Evolutionary conservation across 92 coral and sea anemone genomes (phyloP), one percentile per base, ranked within the genome.

Genomic region (Desmophyllum pertusum): DNA sequence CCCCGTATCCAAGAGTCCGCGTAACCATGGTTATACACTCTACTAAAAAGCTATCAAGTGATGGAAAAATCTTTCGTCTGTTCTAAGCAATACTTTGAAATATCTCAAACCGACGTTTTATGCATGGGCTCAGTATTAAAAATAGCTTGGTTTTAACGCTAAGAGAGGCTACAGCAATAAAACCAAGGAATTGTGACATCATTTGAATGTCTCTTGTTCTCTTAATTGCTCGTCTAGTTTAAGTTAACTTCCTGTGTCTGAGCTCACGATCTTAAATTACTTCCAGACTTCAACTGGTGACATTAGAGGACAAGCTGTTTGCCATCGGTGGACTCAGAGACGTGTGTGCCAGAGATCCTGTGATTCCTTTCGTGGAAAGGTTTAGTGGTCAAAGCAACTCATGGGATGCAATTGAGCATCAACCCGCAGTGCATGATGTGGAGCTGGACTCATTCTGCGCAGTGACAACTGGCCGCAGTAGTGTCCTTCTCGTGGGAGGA

Each of bases 321-420:
- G 98, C 96, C 27, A 85, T 96, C 48, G 98, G 98, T 23, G 98
- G 98, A 4, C 76, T 95, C 14, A 85, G 88, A 53, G 98, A 96
- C 65, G 94, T 90, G 21, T 84, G 91, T 7, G 83, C 89, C 40
- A 91, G 64, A 13, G 87, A 86, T 38, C 95, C 91, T 35, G 84
- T 79, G 36, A 84, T 87, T n/a, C 82, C 98, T 23, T 94, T 90
- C 69, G 88, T 92, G 77, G 98, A 96, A 52, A 84, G 79, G 67
- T 96, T 94, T 89, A 75, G 87, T 64, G 70, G 88, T 65, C 75
- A 84, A 88, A 87, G 66, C 41, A 90, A 96, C 90, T 76, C 88
- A 40, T 96, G 98, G 98, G 85, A 87, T 70, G 83, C 77, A 63
- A 59, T 90, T 72, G 75, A 74, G 18, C 57, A 73, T 31, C 87